Evolutionary conservation across 2,797 vertebrate species (phyloP).

Genomic region (Myripristis murdjan): DNA sequence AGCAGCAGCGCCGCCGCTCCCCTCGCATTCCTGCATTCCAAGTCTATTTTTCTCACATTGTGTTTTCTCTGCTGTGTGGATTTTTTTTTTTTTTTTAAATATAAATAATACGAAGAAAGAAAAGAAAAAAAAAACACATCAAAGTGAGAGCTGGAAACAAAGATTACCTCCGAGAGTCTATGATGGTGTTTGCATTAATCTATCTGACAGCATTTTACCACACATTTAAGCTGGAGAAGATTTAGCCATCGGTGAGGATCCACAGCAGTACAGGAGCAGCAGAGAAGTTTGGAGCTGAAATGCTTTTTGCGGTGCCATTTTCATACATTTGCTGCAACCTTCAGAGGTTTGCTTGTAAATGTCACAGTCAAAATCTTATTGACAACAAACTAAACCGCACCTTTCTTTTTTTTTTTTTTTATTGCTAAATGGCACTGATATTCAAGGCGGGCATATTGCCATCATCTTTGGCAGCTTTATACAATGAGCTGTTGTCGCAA

Average conservation of each 20-base stretch:
- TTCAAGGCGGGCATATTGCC: too few species aligned
- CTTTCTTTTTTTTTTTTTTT: too few species aligned
- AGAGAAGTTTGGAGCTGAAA: too few species aligned
- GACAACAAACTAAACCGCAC: slow-evolving; percentile 15
- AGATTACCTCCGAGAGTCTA: slow-evolving; percentile 66
- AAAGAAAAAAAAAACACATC: slow-evolving; percentile 65
- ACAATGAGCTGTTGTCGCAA: too few species aligned
- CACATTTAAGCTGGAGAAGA: slow-evolving; percentile 32
- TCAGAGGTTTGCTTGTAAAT: slow-evolving; percentile 36
- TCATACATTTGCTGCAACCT: slow-evolving; percentile 3
- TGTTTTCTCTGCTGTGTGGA: slow-evolving; percentile 46
- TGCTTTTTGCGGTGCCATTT: background rate
- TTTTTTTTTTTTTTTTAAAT: slow-evolving; percentile 25
- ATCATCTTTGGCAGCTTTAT: too few species aligned
- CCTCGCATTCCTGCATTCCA: slow-evolving; percentile 38
- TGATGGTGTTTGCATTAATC: slow-evolving; percentile 63
- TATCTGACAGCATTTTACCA: slow-evolving; percentile 39
- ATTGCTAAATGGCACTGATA: too few species aligned
- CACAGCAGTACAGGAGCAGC: background rate
- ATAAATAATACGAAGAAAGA: slow-evolving; percentile 63
- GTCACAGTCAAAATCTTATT: slow-evolving; percentile 28
- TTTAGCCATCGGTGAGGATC: background rate
- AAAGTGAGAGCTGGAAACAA: slow-evolving; percentile 71
- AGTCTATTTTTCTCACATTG: slow-evolving; percentile 61
- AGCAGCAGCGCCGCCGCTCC: slow-evolving; percentile 22